Base-by-base conservation (phyloP, 2,113 vertebrate species). In the Chascanopsetta lugubris region DNA sequence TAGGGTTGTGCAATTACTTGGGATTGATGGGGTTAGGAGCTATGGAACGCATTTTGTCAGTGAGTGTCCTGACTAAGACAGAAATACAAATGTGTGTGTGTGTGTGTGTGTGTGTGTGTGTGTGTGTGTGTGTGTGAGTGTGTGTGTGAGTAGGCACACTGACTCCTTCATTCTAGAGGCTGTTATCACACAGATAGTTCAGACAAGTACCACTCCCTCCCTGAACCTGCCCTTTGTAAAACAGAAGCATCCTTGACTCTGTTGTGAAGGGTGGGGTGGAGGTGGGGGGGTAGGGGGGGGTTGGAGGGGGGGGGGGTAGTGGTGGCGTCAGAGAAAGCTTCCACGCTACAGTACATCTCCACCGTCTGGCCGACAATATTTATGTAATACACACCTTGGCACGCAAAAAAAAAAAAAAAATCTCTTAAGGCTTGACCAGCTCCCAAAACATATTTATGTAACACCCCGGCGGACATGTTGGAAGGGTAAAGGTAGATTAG, bases 371-470 rank as follows among this genome's bases (percentile, higher is more conserved):
- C 68, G 66, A 64, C 63, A 77, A 68, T 87, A 83, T 89, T 92
- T 91, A 90, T 86, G 80, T 88, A 89, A 91, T 61, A 46, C 48
- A 50, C 65, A 80, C 75, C 86, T 64, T 69, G 68, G 67, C 72
- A 69, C 60, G 64, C 46, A 43, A n/a, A 79, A 78, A 74, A 36
- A 36, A 15, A 15, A 15, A 15, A 38, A 38, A 34, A 15, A 17
- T 4, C 69, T 62, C 75, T 79, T 56, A 70, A 67, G 6, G 66
- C 63, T 70, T 61, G 43, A 81, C 60, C 46, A 6, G 72, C 70
- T 82, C n/a, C n/a, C 56, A 74, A 75, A 79, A 64, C 75, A 75
- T 80, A 80, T 89, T 91, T 89, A 90, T 72, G 75, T 86, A 86
- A 88, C 57, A 38, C 66, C 64, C 68, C 79, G 79, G 73, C 77